phyloP scores from a whole-genome alignment of 2,888 invertebrate genomes.

The Drosophila helvetica region DNA sequence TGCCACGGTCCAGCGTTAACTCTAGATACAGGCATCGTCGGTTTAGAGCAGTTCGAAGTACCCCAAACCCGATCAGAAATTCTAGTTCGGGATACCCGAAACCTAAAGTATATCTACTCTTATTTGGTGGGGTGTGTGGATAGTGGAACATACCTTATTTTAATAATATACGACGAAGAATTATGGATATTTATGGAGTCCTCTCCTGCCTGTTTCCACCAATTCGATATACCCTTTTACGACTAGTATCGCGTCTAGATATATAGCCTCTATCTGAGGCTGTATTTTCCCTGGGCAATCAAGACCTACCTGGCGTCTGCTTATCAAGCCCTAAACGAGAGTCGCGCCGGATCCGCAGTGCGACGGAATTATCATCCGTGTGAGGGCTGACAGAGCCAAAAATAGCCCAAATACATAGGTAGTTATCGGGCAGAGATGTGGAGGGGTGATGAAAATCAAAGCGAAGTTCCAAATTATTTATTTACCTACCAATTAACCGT shows the following conservation, averaged over 20 bases:
- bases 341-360: conserved; percentile 17
- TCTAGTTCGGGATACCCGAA: neutral
- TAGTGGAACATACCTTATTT: too few relatives aligned
- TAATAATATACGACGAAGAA: too few relatives aligned
- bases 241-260: neutral
- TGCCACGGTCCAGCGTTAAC: conserved; percentile 26
- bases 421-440: neutral
- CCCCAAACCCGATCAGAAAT: neutral
- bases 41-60: conserved; percentile 31
- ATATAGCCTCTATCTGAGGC: conserved; percentile 15
- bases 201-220: neutral
- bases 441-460: neutral
- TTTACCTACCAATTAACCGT: conserved; percentile 27
- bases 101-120: neutral
- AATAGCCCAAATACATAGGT: conserved; percentile 14
- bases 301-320: conserved; percentile 36
- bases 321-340: conserved; percentile 35
- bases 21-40: conserved; percentile 3
- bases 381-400: conserved; percentile 27
- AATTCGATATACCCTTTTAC: neutral
- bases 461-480: conserved; percentile 11
- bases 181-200: too few relatives aligned
- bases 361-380: conserved; percentile 35
- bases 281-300: conserved; percentile 32
- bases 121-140: neutral